phyloP scores from a whole-genome alignment of 1,140 invertebrate species.

The Eumaeus atala region DNA sequence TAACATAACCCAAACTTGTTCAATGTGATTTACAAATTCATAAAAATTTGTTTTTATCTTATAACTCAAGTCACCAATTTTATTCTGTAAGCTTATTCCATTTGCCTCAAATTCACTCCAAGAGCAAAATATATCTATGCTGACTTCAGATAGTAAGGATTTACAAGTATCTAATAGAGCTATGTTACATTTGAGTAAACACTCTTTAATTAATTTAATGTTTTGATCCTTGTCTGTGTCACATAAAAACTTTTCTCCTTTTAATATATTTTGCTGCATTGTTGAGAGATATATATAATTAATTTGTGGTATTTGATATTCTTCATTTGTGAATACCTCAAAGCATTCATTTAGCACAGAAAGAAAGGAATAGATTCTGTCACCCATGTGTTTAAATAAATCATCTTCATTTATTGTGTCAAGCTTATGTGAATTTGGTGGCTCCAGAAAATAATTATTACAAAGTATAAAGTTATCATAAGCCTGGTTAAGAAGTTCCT shows the following conservation, averaged over 20 bases:
- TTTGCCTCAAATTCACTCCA: constrained; percentile 63
- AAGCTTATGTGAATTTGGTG: constrained; percentile 45
- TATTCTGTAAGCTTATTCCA: constrained; percentile 50
- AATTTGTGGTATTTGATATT: neutral
- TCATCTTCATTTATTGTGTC: constrained; percentile 41
- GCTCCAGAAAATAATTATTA: constrained; percentile 43
- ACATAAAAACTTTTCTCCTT: neutral
- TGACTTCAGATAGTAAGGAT: constrained; percentile 51
- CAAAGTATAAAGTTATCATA: constrained; percentile 45
- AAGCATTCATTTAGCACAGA: constrained; percentile 4
- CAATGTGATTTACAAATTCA: constrained; percentile 29
- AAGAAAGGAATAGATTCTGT: constrained; percentile 38
- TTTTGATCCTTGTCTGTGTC: neutral
- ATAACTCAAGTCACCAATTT: constrained; percentile 47
- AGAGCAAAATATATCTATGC: constrained; percentile 60
- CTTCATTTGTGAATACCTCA: neutral
- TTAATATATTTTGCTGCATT: neutral
- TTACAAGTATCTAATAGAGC: constrained; percentile 45
- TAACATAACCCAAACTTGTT: constrained; percentile 54
- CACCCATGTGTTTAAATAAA: constrained; percentile 46
- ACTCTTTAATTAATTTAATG: constrained; percentile 23
- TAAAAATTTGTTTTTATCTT: constrained; percentile 33
- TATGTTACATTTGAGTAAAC: constrained; percentile 38
- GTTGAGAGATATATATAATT: constrained; percentile 2
- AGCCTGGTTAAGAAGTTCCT: constrained; percentile 27